Conservation (phyloP, 1,140 invertebrate species). For the Leptestheria dahalacensis region DNA sequence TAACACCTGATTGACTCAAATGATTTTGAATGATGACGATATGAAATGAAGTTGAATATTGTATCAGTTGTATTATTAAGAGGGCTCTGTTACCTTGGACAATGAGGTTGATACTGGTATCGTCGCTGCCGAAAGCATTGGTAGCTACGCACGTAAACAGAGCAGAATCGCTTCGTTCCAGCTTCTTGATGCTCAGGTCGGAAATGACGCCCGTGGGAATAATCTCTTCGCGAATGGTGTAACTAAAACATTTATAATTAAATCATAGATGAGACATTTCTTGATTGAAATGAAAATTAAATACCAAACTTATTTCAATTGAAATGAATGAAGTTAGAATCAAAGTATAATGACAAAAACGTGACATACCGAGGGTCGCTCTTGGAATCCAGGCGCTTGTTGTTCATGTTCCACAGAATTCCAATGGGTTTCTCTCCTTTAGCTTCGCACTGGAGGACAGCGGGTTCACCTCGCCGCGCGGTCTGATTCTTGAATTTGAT, state of each 20-base stretch:
- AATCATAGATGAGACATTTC: too few species aligned
- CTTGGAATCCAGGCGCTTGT: constrained; percentile 74
- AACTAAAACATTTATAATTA: too few species aligned
- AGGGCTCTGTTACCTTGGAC: constrained; percentile 60
- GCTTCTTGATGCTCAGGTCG: constrained; percentile 73
- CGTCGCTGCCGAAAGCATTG: constrained; percentile 87
- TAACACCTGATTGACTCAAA: too few species aligned
- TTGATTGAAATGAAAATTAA: too few species aligned
- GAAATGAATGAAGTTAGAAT: background rate
- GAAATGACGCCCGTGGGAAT: constrained; percentile 69
- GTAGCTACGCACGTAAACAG: constrained; percentile 87
- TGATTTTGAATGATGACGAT: too few species aligned
- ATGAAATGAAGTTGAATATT: too few species aligned
- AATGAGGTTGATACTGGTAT: constrained; percentile 88
- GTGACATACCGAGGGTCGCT: constrained; percentile 49
- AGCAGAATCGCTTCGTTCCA: constrained; percentile 77
- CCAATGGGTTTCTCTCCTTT: constrained; percentile 91
- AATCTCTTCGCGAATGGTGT: constrained; percentile 82
- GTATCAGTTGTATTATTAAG: background rate
- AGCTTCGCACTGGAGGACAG: constrained; percentile 86
- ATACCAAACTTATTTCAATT: too few species aligned
- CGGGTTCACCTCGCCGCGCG: constrained; percentile 71
- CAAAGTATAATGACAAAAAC: background rate
- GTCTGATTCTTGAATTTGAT: constrained; percentile 82
- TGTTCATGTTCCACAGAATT: constrained; percentile 91